Evolutionary conservation across 2,797 vertebrate species (phyloP).

Genomic region (Danio kyathit): DNA sequence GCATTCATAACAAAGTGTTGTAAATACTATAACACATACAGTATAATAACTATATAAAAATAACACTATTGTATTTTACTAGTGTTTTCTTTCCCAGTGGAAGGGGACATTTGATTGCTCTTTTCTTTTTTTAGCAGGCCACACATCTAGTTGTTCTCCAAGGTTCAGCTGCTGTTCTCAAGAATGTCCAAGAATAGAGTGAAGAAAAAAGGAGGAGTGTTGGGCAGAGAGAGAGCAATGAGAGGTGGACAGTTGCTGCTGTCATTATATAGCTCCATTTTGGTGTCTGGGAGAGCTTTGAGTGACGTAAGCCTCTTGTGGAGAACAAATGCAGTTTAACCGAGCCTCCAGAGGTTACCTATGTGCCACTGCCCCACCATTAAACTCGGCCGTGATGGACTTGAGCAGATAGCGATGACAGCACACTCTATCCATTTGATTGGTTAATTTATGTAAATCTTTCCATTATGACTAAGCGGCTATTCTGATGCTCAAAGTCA

Average conservation of each 20-base stretch:
- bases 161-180: constrained; percentile 65
- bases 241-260: constrained; percentile 69
- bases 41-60: no score
- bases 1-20: no score
- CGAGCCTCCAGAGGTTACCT: constrained; percentile 11
- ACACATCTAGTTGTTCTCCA: constrained; percentile 62
- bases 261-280: constrained; percentile 69
- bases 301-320: constrained; percentile 60
- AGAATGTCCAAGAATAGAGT: constrained; percentile 75
- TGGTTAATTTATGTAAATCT: constrained; percentile 18
- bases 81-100: no score
- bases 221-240: constrained; percentile 24
- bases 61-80: no score
- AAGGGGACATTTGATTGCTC: no score
- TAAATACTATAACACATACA: no score
- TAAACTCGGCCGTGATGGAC: background rate
- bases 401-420: constrained; percentile 29
- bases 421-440: background rate
- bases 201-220: constrained; percentile 56
- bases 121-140: constrained; percentile 70
- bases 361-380: constrained; percentile 1
- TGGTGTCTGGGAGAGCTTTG: constrained; percentile 47
- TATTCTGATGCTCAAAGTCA: background rate
- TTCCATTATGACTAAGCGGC: background rate
- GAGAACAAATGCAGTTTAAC: constrained; percentile 37